These are phyloP conservation scores for Achlya flavicornis DNA, from an alignment of 2,888 invertebrate genomes.

Conservation along the genomic window DNA sequence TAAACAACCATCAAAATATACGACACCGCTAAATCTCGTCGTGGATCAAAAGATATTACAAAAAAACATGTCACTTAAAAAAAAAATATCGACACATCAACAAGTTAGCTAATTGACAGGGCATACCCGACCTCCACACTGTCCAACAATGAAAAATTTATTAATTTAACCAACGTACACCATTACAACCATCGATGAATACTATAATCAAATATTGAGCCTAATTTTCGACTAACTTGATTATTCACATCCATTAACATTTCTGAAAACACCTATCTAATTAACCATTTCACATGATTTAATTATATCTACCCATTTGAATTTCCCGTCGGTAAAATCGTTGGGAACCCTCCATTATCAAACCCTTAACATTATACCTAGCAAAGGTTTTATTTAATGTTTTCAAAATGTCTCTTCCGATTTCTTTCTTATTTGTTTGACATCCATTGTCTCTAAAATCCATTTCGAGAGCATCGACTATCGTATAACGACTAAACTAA, in stretches of 20 bases:
- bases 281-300: constrained; percentile 31
- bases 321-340: neutral
- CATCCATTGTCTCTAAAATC: neutral
- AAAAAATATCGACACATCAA: constrained; percentile 77
- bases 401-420: constrained; percentile 11
- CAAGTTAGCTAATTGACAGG: constrained; percentile 76
- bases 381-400: neutral
- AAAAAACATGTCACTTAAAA: constrained; percentile 66
- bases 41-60: constrained; percentile 61
- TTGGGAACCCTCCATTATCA: neutral
- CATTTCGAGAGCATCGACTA: constrained; percentile 19
- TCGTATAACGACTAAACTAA: constrained; percentile 22
- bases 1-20: constrained; percentile 55
- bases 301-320: constrained; percentile 30
- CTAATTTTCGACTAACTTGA: constrained; percentile 38
- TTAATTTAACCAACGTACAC: constrained; percentile 41
- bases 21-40: constrained; percentile 42
- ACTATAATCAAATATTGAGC: constrained; percentile 59
- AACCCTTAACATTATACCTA: constrained; percentile 27
- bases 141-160: constrained; percentile 48
- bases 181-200: constrained; percentile 59
- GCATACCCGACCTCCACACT: constrained; percentile 49
- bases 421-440: constrained; percentile 22
- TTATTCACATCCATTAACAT: constrained; percentile 53
- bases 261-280: constrained; percentile 56